A percentile compares a stretch with the other conserved stretches of the same genome.
These are phyloP conservation scores for Drosophila neonasuta DNA, from an alignment of 2,888 invertebrate genomes.

Conservation along the genomic window DNA sequence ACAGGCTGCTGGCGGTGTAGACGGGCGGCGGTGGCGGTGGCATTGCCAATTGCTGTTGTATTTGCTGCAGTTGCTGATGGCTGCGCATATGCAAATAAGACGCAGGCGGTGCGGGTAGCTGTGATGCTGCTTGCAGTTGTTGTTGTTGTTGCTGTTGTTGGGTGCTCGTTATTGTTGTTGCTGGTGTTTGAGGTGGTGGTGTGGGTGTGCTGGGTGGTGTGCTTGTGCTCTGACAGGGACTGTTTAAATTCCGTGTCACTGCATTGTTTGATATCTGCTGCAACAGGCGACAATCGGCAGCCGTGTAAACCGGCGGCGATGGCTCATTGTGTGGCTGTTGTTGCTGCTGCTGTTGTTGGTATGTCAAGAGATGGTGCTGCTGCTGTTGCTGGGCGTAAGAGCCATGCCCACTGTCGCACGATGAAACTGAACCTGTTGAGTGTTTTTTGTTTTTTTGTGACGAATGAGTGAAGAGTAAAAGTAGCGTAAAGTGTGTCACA, in stretches of 20 bases:
- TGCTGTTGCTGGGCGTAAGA: constrained; percentile 86
- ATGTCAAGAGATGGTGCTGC: constrained; percentile 66
- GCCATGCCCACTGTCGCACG: constrained; percentile 95
- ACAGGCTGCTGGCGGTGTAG: constrained; percentile 61
- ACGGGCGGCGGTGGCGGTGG: constrained; percentile 67
- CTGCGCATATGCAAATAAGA: constrained; percentile 70
- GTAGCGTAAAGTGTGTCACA: constrained; percentile 50
- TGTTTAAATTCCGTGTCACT: constrained; percentile 73
- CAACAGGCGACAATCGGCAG: constrained; percentile 78
- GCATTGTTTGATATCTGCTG: constrained; percentile 80
- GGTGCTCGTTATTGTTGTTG: constrained; percentile 42
- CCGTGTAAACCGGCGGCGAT: constrained; percentile 74
- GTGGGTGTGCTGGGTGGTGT: constrained; percentile 70
- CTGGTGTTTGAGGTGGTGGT: constrained; percentile 54
- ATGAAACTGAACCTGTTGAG: constrained; percentile 90
- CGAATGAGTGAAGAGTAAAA: constrained; percentile 56
- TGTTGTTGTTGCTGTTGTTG: constrained; percentile 44
- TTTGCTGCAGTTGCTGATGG: constrained; percentile 61
- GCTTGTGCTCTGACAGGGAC: constrained; percentile 70
- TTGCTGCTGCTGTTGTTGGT: constrained; percentile 44
- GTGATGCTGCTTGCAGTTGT: constrained; percentile 44
- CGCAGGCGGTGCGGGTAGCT: constrained; percentile 59
- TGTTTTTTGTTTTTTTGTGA: constrained; percentile 37
- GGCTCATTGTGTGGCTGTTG: constrained; percentile 47
- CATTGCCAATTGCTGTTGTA: constrained; percentile 68